Evolutionary conservation across 2,113 vertebrate genomes (phyloP).

Genomic region (Xiphophorus hellerii): DNA sequence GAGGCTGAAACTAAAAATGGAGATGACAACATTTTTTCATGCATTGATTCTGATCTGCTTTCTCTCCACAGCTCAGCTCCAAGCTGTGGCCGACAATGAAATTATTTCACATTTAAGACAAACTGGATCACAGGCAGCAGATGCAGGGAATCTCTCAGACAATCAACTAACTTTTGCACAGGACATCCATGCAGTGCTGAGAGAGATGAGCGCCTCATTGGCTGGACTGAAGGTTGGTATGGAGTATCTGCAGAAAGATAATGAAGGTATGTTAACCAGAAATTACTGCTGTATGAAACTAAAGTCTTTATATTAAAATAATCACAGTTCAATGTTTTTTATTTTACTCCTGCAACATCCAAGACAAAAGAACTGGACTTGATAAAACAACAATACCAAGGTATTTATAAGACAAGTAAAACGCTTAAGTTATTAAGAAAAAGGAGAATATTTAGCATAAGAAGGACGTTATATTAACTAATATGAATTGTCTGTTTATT

Average conservation of each 20-base stretch:
- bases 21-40: too few relatives aligned
- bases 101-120: background rate
- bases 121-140: too few relatives aligned
- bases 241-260: slow-evolving; percentile 32
- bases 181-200: slow-evolving; percentile 50
- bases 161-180: background rate
- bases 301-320: too few relatives aligned
- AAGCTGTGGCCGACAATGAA: slow-evolving; percentile 15
- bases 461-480: too few relatives aligned
- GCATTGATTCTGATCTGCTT: too few relatives aligned
- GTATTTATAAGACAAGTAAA: too few relatives aligned
- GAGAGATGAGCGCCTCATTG: slow-evolving; percentile 46
- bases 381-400: slow-evolving; percentile 13
- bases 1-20: too few relatives aligned
- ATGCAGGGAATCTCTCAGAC: background rate
- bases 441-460: too few relatives aligned
- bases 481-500: too few relatives aligned
- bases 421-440: too few relatives aligned
- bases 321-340: too few relatives aligned
- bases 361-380: slow-evolving; percentile 29
- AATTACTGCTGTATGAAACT: background rate
- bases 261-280: slow-evolving; percentile 23
- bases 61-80: too few relatives aligned
- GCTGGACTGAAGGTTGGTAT: slow-evolving; percentile 43
- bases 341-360: background rate